These are phyloP conservation scores for Indicator maculatus DNA, from an alignment of 2,113 vertebrate genomes.

Conservation along the genomic window DNA sequence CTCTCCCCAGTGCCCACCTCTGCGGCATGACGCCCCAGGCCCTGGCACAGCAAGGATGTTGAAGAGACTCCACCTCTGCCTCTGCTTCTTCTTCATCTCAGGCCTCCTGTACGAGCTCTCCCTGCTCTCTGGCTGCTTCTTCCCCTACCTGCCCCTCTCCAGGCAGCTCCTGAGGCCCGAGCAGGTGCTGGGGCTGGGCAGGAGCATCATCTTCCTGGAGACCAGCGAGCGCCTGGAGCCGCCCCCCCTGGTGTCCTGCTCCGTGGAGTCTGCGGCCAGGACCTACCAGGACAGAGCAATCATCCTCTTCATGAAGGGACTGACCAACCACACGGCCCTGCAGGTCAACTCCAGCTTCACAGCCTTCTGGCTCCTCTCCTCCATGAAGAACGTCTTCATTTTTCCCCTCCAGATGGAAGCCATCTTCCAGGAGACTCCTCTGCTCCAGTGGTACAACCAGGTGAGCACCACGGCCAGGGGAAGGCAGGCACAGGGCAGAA, in stretches of 20 bases:
- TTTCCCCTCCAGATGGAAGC: conserved; percentile 76
- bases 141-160: conserved; percentile 55
- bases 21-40: background rate
- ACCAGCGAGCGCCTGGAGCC: conserved; percentile 72
- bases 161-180: conserved; percentile 52
- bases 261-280: conserved; percentile 78
- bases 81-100: conserved; percentile 62
- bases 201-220: conserved; percentile 79
- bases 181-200: conserved; percentile 57
- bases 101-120: conserved; percentile 74
- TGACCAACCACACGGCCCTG: background rate
- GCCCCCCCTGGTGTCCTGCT: conserved; percentile 70
- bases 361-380: conserved; percentile 71
- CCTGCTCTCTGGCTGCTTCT: conserved; percentile 58
- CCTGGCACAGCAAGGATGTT: conserved; percentile 64
- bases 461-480: background rate
- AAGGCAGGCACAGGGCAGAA: background rate
- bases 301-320: conserved; percentile 77
- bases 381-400: conserved; percentile 78
- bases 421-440: conserved; percentile 76
- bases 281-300: conserved; percentile 70
- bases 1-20: background rate
- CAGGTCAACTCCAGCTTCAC: conserved; percentile 32
- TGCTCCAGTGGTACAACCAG: conserved; percentile 75
- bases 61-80: conserved; percentile 71